Evolutionary conservation across 2,888 invertebrate species (phyloP).

Genomic region (Scrobipalpa atriplicella): DNA sequence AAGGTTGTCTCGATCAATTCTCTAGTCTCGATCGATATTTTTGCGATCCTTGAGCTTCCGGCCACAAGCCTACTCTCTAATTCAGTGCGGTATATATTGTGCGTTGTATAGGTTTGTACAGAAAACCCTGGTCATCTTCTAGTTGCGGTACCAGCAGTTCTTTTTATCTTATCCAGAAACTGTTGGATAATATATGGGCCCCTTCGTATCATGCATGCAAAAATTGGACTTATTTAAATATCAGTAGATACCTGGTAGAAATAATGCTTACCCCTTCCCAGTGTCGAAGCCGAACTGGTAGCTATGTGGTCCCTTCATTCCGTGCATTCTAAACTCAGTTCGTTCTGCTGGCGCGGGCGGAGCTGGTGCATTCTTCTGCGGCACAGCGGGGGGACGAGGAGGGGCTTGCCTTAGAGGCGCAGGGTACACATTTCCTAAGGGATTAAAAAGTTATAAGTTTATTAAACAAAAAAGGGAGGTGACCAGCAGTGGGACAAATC

Average conservation of each 20-base stretch:
- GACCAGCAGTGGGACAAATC: too few species aligned
- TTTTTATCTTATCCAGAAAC: neutral
- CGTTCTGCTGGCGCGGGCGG: constrained; percentile 72
- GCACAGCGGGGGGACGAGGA: constrained; percentile 44
- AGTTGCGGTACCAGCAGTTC: too few species aligned
- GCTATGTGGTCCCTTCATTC: constrained; percentile 90
- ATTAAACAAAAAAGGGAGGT: too few species aligned
- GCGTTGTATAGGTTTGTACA: too few species aligned
- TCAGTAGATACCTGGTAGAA: neutral
- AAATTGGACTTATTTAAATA: neutral
- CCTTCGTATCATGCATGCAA: neutral
- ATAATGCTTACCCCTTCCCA: constrained; percentile 87
- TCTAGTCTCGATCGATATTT: too few species aligned
- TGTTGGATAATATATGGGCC: neutral
- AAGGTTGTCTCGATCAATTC: too few species aligned
- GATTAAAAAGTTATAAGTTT: neutral
- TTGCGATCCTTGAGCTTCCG: too few species aligned
- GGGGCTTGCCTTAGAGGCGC: constrained; percentile 52
- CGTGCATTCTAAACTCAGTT: constrained; percentile 91
- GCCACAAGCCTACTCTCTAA: too few species aligned
- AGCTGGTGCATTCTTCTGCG: constrained; percentile 43
- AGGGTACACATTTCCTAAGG: constrained; percentile 55
- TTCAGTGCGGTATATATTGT: too few species aligned
- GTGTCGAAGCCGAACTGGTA: constrained; percentile 94
- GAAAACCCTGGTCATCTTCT: too few species aligned